These are phyloP conservation scores for Colinus virginianus DNA, from an alignment of 2,113 vertebrate species.

Conservation along the genomic window DNA sequence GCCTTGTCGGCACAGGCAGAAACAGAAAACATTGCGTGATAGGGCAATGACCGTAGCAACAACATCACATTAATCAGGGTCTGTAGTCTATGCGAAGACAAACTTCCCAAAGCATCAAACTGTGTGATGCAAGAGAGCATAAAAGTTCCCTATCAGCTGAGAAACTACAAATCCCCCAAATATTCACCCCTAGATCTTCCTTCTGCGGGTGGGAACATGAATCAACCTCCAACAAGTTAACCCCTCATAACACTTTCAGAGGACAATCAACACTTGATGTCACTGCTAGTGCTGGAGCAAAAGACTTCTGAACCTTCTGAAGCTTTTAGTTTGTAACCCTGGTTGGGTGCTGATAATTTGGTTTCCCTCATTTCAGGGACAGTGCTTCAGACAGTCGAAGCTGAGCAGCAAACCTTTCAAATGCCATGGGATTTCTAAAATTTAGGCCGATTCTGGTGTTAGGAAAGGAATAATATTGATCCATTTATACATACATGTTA, in stretches of 20 bases:
- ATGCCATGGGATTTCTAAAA: neutral
- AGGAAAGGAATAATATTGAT: neutral
- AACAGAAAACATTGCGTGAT: slow-evolving; percentile 51
- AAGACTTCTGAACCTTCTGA: neutral
- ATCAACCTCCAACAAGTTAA: neutral
- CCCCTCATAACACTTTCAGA: neutral
- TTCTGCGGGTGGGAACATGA: neutral
- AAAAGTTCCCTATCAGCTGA: neutral
- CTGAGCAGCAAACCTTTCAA: neutral
- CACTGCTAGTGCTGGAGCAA: neutral
- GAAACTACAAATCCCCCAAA: neutral
- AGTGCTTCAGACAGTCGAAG: neutral
- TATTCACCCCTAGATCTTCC: neutral
- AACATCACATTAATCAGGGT: slow-evolving; percentile 47
- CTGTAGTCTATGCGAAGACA: slow-evolving; percentile 2
- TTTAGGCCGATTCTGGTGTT: neutral
- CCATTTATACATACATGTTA: neutral
- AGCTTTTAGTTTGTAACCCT: neutral
- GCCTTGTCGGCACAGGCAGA: slow-evolving; percentile 58
- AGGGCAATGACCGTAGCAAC: slow-evolving; percentile 47
- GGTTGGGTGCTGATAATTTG: neutral
- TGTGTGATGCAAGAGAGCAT: neutral
- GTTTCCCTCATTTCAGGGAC: neutral
- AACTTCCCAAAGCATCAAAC: slow-evolving; percentile 24
- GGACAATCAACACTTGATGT: accelerated